Conservation (phyloP, 2,797 vertebrate genomes). For the Helostoma temminkii region DNA sequence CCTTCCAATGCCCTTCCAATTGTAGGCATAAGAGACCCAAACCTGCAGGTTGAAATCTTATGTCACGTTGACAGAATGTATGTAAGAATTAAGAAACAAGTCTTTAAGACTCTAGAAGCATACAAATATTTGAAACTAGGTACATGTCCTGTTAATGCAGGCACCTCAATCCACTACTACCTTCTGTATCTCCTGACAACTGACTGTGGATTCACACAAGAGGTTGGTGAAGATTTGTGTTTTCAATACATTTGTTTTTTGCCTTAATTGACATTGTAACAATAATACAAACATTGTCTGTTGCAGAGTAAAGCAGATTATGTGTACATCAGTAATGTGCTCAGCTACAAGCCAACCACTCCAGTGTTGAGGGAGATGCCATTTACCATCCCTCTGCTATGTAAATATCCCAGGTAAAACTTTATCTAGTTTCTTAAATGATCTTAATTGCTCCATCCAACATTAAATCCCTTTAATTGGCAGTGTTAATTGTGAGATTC, state of each 20-base stretch:
- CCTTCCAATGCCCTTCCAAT: rapidly evolving
- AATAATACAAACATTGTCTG: background rate
- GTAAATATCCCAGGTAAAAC: constrained; percentile 73
- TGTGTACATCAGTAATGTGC: constrained; percentile 13
- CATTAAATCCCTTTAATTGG: background rate
- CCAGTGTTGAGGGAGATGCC: constrained; percentile 63
- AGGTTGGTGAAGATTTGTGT: constrained; percentile 53
- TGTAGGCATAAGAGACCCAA: rapidly evolving
- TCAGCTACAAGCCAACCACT: constrained; percentile 58
- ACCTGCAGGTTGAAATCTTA: constrained; percentile 38
- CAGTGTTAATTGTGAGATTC: background rate
- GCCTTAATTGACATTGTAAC: background rate
- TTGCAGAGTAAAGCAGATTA: constrained; percentile 62
- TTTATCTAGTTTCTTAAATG: background rate
- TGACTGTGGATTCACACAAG: constrained; percentile 58
- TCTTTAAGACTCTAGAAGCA: constrained; percentile 49
- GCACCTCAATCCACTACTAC: constrained; percentile 51
- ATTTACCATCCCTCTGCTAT: constrained; percentile 68
- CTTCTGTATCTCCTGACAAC: constrained; percentile 61
- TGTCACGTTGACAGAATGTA: constrained; percentile 77
- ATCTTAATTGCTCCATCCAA: background rate
- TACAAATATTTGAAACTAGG: constrained; percentile 69
- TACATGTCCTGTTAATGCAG: constrained; percentile 70
- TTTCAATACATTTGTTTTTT: rapidly evolving
- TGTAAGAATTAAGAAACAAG: constrained; percentile 55